Evolutionary conservation across 2,113 vertebrate genomes (phyloP), one percentile per base, ranked within the genome.

Genomic region (Anseranas semipalmata): DNA sequence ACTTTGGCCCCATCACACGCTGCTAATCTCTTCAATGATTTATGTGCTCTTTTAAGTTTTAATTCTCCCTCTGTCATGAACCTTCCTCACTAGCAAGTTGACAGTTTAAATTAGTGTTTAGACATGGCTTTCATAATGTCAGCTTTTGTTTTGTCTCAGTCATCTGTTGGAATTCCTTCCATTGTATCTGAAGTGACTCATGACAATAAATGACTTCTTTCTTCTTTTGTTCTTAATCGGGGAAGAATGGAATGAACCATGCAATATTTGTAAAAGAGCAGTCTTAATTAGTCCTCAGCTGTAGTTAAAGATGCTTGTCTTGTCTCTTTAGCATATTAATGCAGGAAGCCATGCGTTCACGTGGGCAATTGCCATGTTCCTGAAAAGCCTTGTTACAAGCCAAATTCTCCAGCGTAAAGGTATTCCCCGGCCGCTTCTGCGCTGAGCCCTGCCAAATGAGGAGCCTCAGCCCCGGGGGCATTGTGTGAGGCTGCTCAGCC

Each of bases 31-130:
- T 79, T 93, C 93, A 83, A 93, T 98, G 97, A 98, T 98, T 98
- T 98, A 98, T 98, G 97, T 97, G 96, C 96, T 94, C 97, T 98
- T 98, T 98, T 96, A 98, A 97, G 97, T 93, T 97, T 97, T 97
- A 97, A 97, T 98, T 97, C 96, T 98, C 96, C 81, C 82, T 98
- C 98, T 98, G 97, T 97, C 97, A 97, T 97, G 96, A 98, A 94
- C 97, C 97, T 97, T 97, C 96, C 89, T 97, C 95, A 86, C 97
- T 97, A 97, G 96, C 93, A 95, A 98, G 96, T 96, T 98, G 98
- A 98, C 98, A 98, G 97, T 96, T 98, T 98, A 98, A 98, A 98
- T 98, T 96, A 98, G 97, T 97, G 97, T 98, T 98, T 98, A 98
- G 98, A 98, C 98, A 96, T 88, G 98, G 98, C 97, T 98, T 98